Evolutionary conservation across 2,797 vertebrate genomes (phyloP).

Genomic region (Halcyon chelicuti): DNA sequence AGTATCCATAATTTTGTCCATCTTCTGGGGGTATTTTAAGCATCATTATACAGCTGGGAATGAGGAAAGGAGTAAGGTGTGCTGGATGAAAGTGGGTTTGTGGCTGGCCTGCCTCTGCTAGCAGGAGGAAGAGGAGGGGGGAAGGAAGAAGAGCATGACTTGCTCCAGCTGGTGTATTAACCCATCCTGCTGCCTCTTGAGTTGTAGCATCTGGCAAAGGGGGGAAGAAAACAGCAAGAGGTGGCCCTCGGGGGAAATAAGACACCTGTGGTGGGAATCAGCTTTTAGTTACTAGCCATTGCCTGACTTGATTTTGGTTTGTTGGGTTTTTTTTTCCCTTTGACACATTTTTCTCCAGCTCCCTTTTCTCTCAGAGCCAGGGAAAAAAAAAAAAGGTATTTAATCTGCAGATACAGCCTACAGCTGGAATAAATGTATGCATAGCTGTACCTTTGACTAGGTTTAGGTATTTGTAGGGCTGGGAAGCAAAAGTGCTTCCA

Average conservation of each 20-base stretch:
- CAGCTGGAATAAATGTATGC: conserved; percentile 37
- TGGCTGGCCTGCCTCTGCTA: conserved; percentile 9
- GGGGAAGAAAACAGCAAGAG: background rate
- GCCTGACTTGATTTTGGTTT: background rate
- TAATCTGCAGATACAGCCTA: background rate
- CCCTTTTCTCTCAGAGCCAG: conserved; percentile 1
- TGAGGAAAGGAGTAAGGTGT: background rate
- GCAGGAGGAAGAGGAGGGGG: background rate
- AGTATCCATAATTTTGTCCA: background rate
- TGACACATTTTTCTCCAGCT: conserved; percentile 16
- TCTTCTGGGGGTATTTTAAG: background rate
- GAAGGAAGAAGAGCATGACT: background rate
- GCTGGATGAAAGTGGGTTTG: background rate
- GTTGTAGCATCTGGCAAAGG: background rate
- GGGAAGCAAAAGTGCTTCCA: background rate
- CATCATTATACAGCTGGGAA: background rate
- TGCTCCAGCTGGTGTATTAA: background rate
- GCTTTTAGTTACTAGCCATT: background rate
- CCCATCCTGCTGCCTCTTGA: background rate
- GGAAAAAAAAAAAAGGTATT: conserved; percentile 38
- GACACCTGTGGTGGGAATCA: conserved; percentile 28
- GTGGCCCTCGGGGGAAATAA: conserved; percentile 9
- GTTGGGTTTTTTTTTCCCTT: background rate
- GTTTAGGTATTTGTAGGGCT: background rate
- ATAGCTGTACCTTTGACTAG: conserved; percentile 26